Percentiles rank a stretch among this genome's conserved stretches.
phyloP scores from a whole-genome alignment of 2,888 invertebrate species.

The Drosophila austrosaltans region DNA sequence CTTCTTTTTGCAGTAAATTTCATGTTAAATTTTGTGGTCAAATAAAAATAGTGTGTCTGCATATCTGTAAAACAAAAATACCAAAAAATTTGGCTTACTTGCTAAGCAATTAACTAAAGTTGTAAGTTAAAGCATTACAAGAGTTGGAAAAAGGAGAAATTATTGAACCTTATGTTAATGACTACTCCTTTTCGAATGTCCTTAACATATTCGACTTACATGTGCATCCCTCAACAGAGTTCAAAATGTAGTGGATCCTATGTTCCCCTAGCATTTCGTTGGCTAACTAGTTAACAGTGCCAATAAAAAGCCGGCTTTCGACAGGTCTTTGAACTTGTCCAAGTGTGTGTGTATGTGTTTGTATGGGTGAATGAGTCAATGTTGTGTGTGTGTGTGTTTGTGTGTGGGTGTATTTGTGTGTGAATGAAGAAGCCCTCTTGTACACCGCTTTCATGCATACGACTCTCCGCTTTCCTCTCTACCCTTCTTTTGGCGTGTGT shows the following conservation, averaged over 20 bases:
- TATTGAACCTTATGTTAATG: background rate
- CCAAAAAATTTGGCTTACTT: background rate
- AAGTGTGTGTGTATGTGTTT: background rate
- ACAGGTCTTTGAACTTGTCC: constrained; percentile 47
- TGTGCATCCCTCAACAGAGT: background rate
- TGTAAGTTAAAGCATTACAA: background rate
- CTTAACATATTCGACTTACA: background rate
- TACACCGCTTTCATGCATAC: constrained; percentile 7
- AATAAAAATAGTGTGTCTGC: background rate
- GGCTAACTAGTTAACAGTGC: constrained; percentile 29
- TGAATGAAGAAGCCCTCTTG: constrained; percentile 45
- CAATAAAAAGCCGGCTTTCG: constrained; percentile 40
- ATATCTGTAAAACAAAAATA: background rate
- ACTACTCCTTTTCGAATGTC: background rate
- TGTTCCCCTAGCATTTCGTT: constrained; percentile 7
- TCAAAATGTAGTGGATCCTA: background rate
- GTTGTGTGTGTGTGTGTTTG: background rate
- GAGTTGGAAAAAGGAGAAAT: background rate
- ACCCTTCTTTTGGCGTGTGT: background rate
- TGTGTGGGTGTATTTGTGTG: constrained; percentile 15
- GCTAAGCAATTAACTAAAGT: background rate
- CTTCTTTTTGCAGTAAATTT: too few species aligned
- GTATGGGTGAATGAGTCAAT: constrained; percentile 21
- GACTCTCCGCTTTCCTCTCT: constrained; percentile 22
- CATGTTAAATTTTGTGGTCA: too few species aligned